Conservation (phyloP, 2,113 vertebrate species). For the Ivindomyrus marchei region DNA sequence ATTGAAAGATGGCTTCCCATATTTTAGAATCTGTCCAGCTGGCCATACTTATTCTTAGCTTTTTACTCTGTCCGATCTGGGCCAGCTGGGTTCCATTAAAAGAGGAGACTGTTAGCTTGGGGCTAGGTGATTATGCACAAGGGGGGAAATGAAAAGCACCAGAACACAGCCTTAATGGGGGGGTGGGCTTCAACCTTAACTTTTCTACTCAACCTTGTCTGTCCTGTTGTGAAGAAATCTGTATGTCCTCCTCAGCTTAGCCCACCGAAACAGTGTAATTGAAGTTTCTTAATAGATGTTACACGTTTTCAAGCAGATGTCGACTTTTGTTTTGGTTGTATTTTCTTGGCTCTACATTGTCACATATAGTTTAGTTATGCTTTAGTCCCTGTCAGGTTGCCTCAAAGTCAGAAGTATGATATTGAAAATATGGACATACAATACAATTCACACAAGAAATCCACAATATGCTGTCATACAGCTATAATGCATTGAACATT, state of each 20-base stretch:
- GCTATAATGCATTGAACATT: not conserved
- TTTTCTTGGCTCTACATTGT: not conserved
- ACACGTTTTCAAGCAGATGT: not conserved
- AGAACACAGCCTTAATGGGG: not conserved
- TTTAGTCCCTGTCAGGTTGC: not conserved
- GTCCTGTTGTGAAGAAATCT: not conserved
- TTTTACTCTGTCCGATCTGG: not conserved
- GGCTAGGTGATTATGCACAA: not conserved
- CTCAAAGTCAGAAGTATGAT: not conserved
- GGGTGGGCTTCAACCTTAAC: not conserved
- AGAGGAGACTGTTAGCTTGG: not conserved
- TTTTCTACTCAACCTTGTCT: not conserved
- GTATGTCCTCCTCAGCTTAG: not conserved
- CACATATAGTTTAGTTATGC: not conserved
- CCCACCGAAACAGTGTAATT: not conserved
- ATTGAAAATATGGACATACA: not conserved
- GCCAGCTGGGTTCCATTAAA: not conserved
- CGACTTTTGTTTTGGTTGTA: not conserved
- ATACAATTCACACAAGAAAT: not conserved
- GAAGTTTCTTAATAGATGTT: not conserved
- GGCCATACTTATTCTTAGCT: not conserved
- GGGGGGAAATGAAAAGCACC: not conserved
- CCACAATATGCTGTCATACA: not conserved
- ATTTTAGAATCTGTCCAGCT: not conserved
- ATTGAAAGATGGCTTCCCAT: not conserved